Evolutionary conservation across 2,113 vertebrate genomes (phyloP).

Genomic region (Tympanuchus pallidicinctus): DNA sequence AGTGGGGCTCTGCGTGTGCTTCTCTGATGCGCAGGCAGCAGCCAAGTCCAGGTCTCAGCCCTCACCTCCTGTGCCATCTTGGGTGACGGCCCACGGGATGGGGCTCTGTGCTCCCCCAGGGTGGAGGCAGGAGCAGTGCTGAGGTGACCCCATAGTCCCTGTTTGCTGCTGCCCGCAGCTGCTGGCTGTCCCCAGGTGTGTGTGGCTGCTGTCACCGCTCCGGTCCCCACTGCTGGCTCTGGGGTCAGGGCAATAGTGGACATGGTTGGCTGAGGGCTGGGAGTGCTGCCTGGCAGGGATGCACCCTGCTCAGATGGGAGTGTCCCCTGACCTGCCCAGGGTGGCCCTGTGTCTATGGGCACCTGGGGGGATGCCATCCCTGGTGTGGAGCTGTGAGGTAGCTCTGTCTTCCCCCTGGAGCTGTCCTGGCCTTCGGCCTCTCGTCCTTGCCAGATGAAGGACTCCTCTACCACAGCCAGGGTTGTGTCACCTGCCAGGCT

Average conservation of each 20-base stretch:
- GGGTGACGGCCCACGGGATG: not conserved
- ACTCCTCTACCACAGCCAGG: not conserved
- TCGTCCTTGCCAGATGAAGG: rapidly evolving
- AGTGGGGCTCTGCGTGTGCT: conserved; percentile 18
- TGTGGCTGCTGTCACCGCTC: not conserved
- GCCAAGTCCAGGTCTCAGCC: conserved; percentile 29
- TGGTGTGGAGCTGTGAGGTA: not conserved
- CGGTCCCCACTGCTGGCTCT: rapidly evolving
- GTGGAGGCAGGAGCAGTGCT: not conserved
- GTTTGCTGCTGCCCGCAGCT: not conserved
- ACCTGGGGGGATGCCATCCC: rapidly evolving
- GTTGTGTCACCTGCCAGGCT: not conserved
- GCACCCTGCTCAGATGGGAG: not conserved
- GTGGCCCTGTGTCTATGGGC: not conserved
- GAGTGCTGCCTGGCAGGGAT: not conserved
- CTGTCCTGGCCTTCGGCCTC: not conserved
- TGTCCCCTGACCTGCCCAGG: not conserved
- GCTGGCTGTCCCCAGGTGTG: rapidly evolving
- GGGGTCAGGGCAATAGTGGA: not conserved
- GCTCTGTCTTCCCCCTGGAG: rapidly evolving
- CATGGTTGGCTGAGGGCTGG: not conserved
- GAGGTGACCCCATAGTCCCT: rapidly evolving
- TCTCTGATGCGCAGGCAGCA: not conserved
- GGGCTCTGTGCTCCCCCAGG: not conserved
- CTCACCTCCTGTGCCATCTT: not conserved